A percentile compares a stretch with the other conserved stretches of the same genome.
These are phyloP conservation scores for Hydra vulgaris DNA, from an alignment of 30 jellyfish, hydroid and myxozoan species.

Conservation along the genomic window DNA sequence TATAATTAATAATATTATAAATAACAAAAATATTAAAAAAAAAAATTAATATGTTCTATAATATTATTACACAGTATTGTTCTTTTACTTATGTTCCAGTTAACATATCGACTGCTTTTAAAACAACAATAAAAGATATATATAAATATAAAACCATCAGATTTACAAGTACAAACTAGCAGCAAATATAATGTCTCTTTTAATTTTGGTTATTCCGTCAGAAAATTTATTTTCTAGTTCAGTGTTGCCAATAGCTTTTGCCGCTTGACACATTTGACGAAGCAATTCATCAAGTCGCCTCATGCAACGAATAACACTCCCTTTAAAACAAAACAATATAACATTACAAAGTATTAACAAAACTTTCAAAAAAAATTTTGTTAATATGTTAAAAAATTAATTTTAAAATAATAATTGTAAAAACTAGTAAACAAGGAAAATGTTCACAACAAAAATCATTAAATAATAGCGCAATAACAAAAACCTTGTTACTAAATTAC, in stretches of 20 bases:
- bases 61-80: too few relatives aligned
- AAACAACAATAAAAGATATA: too few relatives aligned
- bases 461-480: too few relatives aligned
- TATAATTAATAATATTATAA: too few relatives aligned
- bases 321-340: slow-evolving; percentile 15
- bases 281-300: slow-evolving; percentile 92
- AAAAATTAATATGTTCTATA: too few relatives aligned
- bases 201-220: slow-evolving; percentile 84
- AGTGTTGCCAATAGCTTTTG: slow-evolving; percentile 96
- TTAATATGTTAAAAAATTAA: neutral
- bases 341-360: too few relatives aligned
- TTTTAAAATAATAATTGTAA: neutral
- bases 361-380: neutral
- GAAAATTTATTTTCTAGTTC: slow-evolving; percentile 98
- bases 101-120: too few relatives aligned
- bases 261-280: slow-evolving; percentile 97
- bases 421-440: neutral
- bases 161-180: slow-evolving; percentile 89
- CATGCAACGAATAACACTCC: slow-evolving; percentile 97
- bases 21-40: too few relatives aligned
- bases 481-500: too few relatives aligned
- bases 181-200: slow-evolving; percentile 94
- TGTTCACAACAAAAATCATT: neutral
- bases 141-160: neutral
- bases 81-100: too few relatives aligned